Base-by-base conservation (phyloP, 2,113 vertebrate genomes). In the Syngnathoides biaculeatus region DNA sequence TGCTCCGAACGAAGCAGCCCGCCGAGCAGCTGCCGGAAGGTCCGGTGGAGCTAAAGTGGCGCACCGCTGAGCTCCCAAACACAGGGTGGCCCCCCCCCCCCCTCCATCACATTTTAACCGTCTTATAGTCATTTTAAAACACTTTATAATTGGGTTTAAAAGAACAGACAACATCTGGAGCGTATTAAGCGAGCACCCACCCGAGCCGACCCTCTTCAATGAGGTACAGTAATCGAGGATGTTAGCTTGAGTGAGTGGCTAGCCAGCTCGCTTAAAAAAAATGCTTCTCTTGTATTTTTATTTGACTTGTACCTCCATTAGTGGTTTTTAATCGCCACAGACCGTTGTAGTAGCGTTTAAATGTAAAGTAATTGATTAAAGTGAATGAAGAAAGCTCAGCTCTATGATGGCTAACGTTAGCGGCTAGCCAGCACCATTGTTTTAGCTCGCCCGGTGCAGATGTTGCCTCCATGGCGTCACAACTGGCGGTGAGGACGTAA, bases 351-450 rank as follows among this genome's bases (percentile, higher is more conserved):
- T 26, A 13, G 30, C 15, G 5, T 13, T 7, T 17, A 17, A 17
- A 30, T 27, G 55, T 15, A 55, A 7, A 1, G 5, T 17, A 57
- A 30, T 30, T 3, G 55, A 17, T 30, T 30, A 19, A 30, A 57
- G 30, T 30, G 40, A 14, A 12, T 11, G 24, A 22, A 0, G 0
- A 40, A 24, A 12, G 5, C 38, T 42, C 30, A 6, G 17, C 20
- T 2, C 4, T 17, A 8, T 42, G 39, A n/a, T 42, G 59, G 59
- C 39, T 62, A 62, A 62, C 40, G 43, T 72, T 68, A 74, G 61
- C 17, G 45, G n/a, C 14, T 17, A 48, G 77, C 67, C 81, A 82
- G 55, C 3, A 68, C 86, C 76, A 77, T 86, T 86, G 79, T 85
- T 79, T 71, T 72, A 59, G 61, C 68, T 72, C 58, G 61, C 70